Conservation (phyloP, 2,888 invertebrate genomes). For the Limulus polyphemus region DNA sequence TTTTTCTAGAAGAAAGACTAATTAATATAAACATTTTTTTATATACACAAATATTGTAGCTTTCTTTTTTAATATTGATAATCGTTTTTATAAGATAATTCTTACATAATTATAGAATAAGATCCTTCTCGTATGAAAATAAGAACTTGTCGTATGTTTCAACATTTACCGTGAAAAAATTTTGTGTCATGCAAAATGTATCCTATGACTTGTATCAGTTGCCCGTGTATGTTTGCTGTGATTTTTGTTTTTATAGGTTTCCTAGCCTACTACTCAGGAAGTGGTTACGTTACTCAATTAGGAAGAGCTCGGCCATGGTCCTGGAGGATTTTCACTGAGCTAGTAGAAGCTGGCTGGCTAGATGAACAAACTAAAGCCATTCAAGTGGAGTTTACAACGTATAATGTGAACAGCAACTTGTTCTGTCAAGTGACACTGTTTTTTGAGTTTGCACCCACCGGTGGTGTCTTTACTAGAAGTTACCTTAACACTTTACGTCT, state of each 20-base stretch:
- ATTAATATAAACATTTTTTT: too few relatives aligned
- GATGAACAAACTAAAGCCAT: neutral
- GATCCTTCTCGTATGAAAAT: too few relatives aligned
- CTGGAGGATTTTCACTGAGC: neutral
- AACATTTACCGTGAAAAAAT: too few relatives aligned
- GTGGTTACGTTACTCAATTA: neutral
- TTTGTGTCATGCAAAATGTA: too few relatives aligned
- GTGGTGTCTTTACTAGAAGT: neutral
- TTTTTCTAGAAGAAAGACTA: too few relatives aligned
- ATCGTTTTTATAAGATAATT: too few relatives aligned
- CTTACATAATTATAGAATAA: too few relatives aligned
- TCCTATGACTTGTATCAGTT: too few relatives aligned
- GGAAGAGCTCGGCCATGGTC: neutral
- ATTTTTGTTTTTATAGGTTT: neutral
- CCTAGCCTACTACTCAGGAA: neutral
- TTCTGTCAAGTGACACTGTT: neutral
- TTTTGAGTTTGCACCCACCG: neutral
- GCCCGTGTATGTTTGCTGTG: neutral
- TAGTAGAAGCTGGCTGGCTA: neutral
- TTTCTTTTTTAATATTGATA: too few relatives aligned
- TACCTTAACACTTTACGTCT: neutral
- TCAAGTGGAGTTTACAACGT: neutral
- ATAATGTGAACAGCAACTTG: neutral
- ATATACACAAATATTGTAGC: too few relatives aligned
- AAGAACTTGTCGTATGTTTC: too few relatives aligned